Percentiles rank a stretch among this genome's conserved stretches.
These are phyloP conservation scores for Neoitamus cyanurus DNA, from an alignment of 2,888 invertebrate species.

Conservation along the genomic window DNA sequence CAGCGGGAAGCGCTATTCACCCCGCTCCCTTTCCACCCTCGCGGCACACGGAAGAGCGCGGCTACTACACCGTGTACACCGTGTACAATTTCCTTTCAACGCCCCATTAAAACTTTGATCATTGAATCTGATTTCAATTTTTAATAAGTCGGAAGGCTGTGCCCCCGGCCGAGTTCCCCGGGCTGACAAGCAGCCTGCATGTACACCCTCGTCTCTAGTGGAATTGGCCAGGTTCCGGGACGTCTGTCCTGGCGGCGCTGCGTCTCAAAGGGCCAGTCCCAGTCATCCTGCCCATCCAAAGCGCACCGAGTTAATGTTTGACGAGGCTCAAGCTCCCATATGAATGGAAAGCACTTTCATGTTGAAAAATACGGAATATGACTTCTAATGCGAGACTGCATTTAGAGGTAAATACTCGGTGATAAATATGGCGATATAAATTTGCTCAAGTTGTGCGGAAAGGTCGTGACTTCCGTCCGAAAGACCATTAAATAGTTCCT, in stretches of 20 bases:
- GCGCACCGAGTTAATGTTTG: slow-evolving; percentile 23
- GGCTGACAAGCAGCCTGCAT: not conserved
- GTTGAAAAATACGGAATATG: not conserved
- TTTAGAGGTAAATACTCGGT: not conserved
- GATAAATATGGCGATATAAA: not conserved
- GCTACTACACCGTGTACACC: not conserved
- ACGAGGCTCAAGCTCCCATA: not conserved
- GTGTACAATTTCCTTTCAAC: slow-evolving; percentile 22
- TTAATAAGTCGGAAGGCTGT: slow-evolving; percentile 22
- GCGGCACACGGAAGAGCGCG: not conserved
- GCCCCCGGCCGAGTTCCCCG: not conserved
- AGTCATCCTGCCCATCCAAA: not conserved
- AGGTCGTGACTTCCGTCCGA: not conserved
- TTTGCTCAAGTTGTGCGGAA: not conserved
- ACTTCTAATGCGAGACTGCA: slow-evolving; percentile 14
- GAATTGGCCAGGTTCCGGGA: not conserved
- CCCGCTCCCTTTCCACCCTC: not conserved
- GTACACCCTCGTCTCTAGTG: not conserved
- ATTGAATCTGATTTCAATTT: slow-evolving; percentile 45
- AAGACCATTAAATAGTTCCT: too few species aligned
- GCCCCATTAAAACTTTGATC: slow-evolving; percentile 43
- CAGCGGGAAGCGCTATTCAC: slow-evolving; percentile 9
- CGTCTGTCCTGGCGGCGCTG: not conserved
- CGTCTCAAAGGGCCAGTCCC: slow-evolving; percentile 7
- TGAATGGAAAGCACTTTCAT: slow-evolving; percentile 15